Evolutionary conservation across 2,888 invertebrate species (phyloP), one percentile per base, ranked within the genome.

Genomic region (Nasonia oneida): DNA sequence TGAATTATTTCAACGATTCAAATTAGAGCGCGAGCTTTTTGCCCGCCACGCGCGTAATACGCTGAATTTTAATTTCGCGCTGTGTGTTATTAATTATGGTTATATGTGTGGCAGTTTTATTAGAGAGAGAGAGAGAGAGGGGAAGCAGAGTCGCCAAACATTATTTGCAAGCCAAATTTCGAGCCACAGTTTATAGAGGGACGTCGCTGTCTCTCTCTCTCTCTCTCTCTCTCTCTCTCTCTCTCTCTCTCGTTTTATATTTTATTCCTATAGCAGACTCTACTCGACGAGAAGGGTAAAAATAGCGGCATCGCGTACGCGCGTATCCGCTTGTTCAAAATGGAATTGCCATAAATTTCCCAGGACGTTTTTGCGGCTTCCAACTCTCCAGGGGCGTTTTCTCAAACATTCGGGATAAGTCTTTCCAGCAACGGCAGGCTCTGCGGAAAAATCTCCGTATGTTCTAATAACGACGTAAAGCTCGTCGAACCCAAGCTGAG

Each of bases 271-370:
- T 14, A 10, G 71, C 39, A n/a, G 71, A n/a, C 39, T 71, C 37
- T n/a, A 3, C 18, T 33, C 37, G 37, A 18, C 71, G 71, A 71
- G 71, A 71, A 10, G 18, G n/a, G 39, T 39, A 71, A 39, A 71
- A 71, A 71, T 71, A n/a, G 39, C 39, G 39, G 71, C 42, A 39
- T 71, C 39, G 6, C n/a, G 37, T 71, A 10, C 15, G 5, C 0
- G 5, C 1, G 0, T 15, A 18, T 15, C 53, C 18, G 18, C 0
- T n/a, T 23, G 23, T 10, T 61, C 23, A 61, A 23, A 61, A 53
- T 18, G 61, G 18, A 61, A 61, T 61, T 61, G 61, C 39, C 18
- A 71, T 71, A 42, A 71, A 71, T 71, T 71, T 71, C 18, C 71
- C 42, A 71, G n/a, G n/a, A 71, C 6, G 15, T n/a, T 53, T 53